Base-by-base conservation (phyloP, 2,888 invertebrate genomes). In the Luffia ferchaultella region DNA sequence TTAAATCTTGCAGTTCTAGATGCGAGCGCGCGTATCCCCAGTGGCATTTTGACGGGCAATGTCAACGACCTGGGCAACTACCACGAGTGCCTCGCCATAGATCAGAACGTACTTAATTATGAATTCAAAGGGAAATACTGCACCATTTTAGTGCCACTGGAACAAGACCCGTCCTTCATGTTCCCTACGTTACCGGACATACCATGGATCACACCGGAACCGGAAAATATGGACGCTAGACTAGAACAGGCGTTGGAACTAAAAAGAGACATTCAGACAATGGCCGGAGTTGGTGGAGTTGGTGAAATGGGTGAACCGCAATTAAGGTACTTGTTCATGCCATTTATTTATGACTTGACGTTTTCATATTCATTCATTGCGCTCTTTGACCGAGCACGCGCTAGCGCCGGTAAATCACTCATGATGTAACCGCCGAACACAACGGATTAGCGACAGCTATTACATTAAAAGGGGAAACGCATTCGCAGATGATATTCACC, bases 81-180 rank as follows among this genome's bases (percentile, higher is more conserved):
- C 52, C 59, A 62, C 52, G 68, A 73, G 60, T 77, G 76, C 48
- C 59, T 77, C 20, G 51, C 52, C 46, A 68, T 71, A 42, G 52
- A 68, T 54, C 46, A 63, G 45, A 7, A 53, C 1, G 45, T 55
- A 0, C 47, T 64, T 16, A 52, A 61, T 16, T 61, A 64, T 54
- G 54, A 61, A 1, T 68, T 83, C 20, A 64, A 74, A 46, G 84
- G 84, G 1, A 79, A 85, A 61, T 84, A 84, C 57, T 79, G 82
- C 53, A 63, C 73, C 15, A 61, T 74, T 12, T 56, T 52, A 0
- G 41, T 69, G 1, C 66, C 70, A 0, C 15, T 70, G 0, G 45
- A 61, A 1, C 64, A 68, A 46, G 50, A 62, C 42, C 60, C 40
- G 58, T 60, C 5, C 51, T 49, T 58, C 1, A 54, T 52, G 2